Percentiles rank a stretch among this genome's conserved stretches.
These are phyloP conservation scores for Dendrophyllia cribrosa DNA, from an alignment of 64 coral and sea anemone genomes.

Conservation along the genomic window DNA sequence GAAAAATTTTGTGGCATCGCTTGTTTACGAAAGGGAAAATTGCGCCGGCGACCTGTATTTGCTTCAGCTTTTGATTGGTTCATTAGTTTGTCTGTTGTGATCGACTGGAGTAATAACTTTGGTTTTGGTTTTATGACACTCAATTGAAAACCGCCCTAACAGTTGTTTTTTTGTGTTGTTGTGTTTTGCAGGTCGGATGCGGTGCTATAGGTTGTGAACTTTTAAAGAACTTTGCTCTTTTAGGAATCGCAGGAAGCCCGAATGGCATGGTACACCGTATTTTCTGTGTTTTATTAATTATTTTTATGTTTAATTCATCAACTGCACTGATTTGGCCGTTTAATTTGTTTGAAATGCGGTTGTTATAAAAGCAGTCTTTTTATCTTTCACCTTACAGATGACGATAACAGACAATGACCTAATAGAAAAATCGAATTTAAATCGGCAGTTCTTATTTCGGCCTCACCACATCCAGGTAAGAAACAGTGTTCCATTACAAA, in stretches of 20 bases:
- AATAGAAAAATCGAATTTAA: slow-evolving; percentile 98
- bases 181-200: slow-evolving; percentile 86
- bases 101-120: too few species aligned
- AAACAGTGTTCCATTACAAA: too few species aligned
- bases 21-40: too few species aligned
- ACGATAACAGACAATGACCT: slow-evolving; percentile 96
- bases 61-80: too few species aligned
- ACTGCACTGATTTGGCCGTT: not conserved
- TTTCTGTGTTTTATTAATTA: not conserved
- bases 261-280: slow-evolving; percentile 81
- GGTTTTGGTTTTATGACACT: too few species aligned
- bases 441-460: slow-evolving; percentile 97
- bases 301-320: not conserved
- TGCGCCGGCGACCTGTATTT: too few species aligned
- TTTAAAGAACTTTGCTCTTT: slow-evolving; percentile 91
- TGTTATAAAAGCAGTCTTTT: not conserved
- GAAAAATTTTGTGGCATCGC: too few species aligned
- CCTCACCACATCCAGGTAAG: slow-evolving; percentile 90
- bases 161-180: not conserved
- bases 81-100: too few species aligned
- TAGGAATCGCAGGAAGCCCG: slow-evolving; percentile 60
- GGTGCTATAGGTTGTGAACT: slow-evolving; percentile 99
- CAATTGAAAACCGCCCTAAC: too few species aligned
- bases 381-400: slow-evolving; percentile 50
- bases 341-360: not conserved